A percentile compares a stretch with the other conserved stretches of the same genome.
phyloP scores from a whole-genome alignment of 2,888 invertebrate species.

The Nymphalis polychloros region DNA sequence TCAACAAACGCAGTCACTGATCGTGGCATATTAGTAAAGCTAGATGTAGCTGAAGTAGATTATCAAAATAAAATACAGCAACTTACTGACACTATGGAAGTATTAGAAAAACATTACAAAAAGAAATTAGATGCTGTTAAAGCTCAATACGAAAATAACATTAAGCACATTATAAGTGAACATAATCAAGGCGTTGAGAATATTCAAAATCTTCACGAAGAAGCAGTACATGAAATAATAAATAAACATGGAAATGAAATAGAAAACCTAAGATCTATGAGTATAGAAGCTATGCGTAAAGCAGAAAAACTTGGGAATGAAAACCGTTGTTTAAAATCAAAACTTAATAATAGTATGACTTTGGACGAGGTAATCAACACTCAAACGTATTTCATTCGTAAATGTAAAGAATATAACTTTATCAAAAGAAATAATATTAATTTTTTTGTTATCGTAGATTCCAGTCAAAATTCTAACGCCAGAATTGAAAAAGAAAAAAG shows the following conservation, averaged over 20 bases:
- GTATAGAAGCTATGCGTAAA: constrained; percentile 72
- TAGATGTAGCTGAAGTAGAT: constrained; percentile 49
- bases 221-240: constrained; percentile 71
- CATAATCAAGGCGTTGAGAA: constrained; percentile 80
- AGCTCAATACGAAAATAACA: constrained; percentile 78
- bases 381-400: too few relatives aligned
- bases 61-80: constrained; percentile 60
- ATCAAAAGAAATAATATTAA: too few relatives aligned
- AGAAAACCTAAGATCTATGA: constrained; percentile 71
- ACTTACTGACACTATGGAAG: constrained; percentile 59
- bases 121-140: constrained; percentile 74
- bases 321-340: constrained; percentile 56
- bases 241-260: constrained; percentile 78
- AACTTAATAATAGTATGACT: constrained; percentile 43
- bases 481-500: constrained; percentile 51
- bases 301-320: constrained; percentile 70
- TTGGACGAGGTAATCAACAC: constrained; percentile 53
- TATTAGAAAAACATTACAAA: constrained; percentile 64
- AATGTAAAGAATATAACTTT: too few relatives aligned
- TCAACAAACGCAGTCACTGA: constrained; percentile 23
- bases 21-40: constrained; percentile 52
- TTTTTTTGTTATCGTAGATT: constrained; percentile 48
- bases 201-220: constrained; percentile 79
- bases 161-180: constrained; percentile 76
- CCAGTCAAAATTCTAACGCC: constrained; percentile 52